Percentiles rank a stretch among this genome's conserved stretches.
Evolutionary conservation across 2,797 vertebrate genomes (phyloP).

Genomic region (Neosilurus hyrtlii): DNA sequence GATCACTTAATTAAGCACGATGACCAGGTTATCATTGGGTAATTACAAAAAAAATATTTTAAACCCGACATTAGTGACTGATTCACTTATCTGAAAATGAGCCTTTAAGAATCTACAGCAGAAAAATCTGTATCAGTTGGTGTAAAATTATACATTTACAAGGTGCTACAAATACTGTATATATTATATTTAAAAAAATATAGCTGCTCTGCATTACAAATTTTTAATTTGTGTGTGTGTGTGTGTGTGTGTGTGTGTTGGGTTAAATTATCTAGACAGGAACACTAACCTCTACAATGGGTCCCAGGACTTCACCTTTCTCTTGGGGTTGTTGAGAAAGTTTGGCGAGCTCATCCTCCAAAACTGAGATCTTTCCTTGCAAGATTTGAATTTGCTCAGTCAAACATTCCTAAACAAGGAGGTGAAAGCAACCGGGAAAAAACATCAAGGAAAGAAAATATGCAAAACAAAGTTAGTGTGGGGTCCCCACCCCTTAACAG

Average conservation of each 20-base stretch:
- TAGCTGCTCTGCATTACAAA: neutral
- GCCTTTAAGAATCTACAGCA: neutral
- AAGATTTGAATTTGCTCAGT: conserved; percentile 87
- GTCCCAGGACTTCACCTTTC: conserved; percentile 87
- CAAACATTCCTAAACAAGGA: conserved; percentile 75
- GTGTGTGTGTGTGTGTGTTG: too few species aligned
- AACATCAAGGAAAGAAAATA: neutral
- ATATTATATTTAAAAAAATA: neutral
- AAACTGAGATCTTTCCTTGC: conserved; percentile 84
- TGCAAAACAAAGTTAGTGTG: too few species aligned
- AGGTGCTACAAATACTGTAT: neutral
- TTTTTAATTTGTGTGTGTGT: too few species aligned
- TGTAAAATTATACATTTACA: neutral
- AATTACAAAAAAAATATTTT: neutral
- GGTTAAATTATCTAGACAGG: too few species aligned
- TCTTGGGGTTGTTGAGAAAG: conserved; percentile 67
- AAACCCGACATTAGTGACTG: neutral
- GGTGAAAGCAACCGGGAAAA: neutral
- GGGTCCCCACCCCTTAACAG: too few species aligned
- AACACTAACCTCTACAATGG: conserved; percentile 80
- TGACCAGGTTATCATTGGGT: neutral
- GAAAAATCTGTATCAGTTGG: neutral
- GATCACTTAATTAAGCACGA: neutral
- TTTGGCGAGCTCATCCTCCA: conserved; percentile 81
- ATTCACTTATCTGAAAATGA: neutral